These are phyloP conservation scores for Acrobasis suavella DNA, from an alignment of 2,888 invertebrate species.

Conservation along the genomic window DNA sequence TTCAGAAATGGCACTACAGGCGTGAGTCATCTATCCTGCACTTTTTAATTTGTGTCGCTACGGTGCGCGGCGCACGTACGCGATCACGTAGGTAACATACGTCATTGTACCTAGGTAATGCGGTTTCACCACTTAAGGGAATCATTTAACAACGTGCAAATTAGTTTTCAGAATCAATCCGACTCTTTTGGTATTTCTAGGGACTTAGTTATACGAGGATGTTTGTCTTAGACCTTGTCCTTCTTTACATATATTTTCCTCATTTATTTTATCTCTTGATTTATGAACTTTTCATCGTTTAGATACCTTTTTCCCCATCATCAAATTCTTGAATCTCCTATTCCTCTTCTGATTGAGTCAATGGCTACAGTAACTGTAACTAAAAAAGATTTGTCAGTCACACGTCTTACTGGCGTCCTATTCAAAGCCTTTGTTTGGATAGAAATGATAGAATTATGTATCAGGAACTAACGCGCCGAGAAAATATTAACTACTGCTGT, in stretches of 20 bases:
- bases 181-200: slow-evolving; percentile 9
- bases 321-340: no score
- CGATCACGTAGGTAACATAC: not conserved
- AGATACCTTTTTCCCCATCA: no score
- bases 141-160: slow-evolving; percentile 14
- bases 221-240: not conserved
- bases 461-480: no score
- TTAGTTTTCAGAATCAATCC: slow-evolving; percentile 3
- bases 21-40: not conserved
- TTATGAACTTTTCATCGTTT: not conserved
- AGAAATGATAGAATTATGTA: no score
- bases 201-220: not conserved
- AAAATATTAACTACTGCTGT: no score
- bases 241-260: not conserved
- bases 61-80: slow-evolving; percentile 9
- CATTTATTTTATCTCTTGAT: not conserved
- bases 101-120: not conserved
- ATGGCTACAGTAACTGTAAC: no score
- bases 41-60: not conserved
- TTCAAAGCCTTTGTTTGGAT: no score
- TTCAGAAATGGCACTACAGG: no score
- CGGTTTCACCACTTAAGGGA: slow-evolving; percentile 8
- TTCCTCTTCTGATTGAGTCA: no score
- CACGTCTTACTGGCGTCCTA: no score
- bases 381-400: no score